phyloP scores from a whole-genome alignment of 2,113 vertebrate species.

The Physeter macrocephalus region DNA sequence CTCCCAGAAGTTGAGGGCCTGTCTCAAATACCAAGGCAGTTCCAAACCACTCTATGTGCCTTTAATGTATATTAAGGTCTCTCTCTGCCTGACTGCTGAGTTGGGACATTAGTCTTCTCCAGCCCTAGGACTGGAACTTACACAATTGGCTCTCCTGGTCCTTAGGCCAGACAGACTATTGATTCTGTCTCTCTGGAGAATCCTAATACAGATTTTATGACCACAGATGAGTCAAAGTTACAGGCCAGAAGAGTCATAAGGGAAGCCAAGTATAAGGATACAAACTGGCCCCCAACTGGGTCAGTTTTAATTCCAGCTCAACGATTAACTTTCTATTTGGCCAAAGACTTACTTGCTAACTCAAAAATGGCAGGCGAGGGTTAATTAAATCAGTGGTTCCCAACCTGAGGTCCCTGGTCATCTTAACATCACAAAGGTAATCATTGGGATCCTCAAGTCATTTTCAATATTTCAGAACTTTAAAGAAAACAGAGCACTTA shows the following conservation, averaged over 20 bases:
- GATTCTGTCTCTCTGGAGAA: not conserved
- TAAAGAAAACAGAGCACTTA: not conserved
- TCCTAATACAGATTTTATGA: not conserved
- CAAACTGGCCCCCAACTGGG: not conserved
- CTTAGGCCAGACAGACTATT: not conserved
- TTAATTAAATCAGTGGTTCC: not conserved
- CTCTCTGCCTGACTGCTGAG: not conserved
- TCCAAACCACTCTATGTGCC: not conserved
- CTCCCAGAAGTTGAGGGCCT: not conserved
- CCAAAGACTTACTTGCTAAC: not conserved
- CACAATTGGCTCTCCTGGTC: not conserved
- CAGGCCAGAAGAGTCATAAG: not conserved
- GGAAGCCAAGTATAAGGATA: constrained; percentile 15
- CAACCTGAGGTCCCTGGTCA: not conserved
- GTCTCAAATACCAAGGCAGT: constrained; percentile 32
- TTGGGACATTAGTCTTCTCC: not conserved
- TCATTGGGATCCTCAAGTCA: constrained; percentile 20
- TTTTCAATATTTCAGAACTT: constrained; percentile 37
- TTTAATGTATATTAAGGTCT: not conserved
- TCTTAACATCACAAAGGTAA: not conserved
- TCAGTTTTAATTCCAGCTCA: not conserved
- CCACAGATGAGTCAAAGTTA: constrained; percentile 5
- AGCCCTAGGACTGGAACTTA: not conserved
- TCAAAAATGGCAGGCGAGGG: not conserved
- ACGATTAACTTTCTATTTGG: constrained; percentile 8